phyloP scores from a whole-genome alignment of 2,113 vertebrate species.

The Albula goreensis region DNA sequence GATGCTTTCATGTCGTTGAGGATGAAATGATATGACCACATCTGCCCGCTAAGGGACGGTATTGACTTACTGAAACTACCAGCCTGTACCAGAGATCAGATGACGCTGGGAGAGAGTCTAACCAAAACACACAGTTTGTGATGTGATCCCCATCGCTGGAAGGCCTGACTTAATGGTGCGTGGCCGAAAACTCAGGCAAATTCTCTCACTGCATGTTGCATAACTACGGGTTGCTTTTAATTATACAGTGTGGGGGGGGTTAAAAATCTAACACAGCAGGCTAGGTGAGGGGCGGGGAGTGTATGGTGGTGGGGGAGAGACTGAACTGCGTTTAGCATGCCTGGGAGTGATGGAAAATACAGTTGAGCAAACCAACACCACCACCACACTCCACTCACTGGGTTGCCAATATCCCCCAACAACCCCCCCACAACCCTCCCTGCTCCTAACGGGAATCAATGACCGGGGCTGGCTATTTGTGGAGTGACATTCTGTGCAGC shows the following conservation, averaged over 20 bases:
- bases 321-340: constrained; percentile 47
- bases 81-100: not conserved
- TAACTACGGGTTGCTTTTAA: not conserved
- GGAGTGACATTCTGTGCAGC: not conserved
- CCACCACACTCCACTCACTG: not conserved
- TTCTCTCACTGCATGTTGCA: not conserved
- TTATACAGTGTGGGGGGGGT: not conserved
- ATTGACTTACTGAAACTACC: not conserved
- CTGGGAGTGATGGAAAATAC: constrained; percentile 62
- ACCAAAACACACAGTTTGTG: not conserved
- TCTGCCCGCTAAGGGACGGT: not conserved
- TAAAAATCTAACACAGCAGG: not conserved
- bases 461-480: not conserved
- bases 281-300: not conserved
- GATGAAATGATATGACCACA: not conserved
- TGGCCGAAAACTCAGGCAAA: not conserved
- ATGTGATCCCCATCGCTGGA: not conserved
- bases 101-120: not conserved
- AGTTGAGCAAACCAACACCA: constrained; percentile 43
- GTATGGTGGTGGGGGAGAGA: not conserved
- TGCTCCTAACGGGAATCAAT: not conserved
- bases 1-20: not conserved
- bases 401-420: not conserved
- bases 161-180: not conserved
- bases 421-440: not conserved